Percentiles rank a stretch among this genome's conserved stretches.
These are phyloP conservation scores for Chaetodon auriga DNA, from an alignment of 2,113 vertebrate genomes.

Conservation along the genomic window DNA sequence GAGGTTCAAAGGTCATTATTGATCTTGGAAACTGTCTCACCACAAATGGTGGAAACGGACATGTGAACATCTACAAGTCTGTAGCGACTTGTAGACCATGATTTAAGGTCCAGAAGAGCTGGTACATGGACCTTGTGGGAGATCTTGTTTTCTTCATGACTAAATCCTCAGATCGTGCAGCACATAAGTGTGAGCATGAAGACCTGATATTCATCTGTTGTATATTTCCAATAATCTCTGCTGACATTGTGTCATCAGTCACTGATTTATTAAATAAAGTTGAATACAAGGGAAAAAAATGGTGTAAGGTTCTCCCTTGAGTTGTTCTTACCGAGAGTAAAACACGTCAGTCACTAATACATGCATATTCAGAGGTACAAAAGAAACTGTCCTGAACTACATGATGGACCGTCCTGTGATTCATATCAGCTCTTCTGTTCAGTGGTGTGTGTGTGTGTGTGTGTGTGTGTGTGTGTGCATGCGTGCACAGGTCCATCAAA, in stretches of 20 bases:
- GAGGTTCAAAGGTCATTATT: no score
- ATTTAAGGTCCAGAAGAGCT: not conserved
- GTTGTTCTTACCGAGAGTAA: slow-evolving; percentile 2
- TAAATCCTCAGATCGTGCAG: not conserved
- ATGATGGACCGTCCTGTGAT: not conserved
- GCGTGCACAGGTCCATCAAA: not conserved
- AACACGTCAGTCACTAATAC: slow-evolving; percentile 14
- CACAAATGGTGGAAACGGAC: no score
- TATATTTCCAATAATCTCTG: not conserved
- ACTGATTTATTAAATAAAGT: slow-evolving; percentile 57
- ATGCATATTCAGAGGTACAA: slow-evolving; percentile 36
- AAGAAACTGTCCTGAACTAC: not conserved
- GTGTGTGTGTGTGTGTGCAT: not conserved
- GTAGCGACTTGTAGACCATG: not conserved
- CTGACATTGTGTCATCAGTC: not conserved
- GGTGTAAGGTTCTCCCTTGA: slow-evolving; percentile 15
- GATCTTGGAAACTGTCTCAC: no score
- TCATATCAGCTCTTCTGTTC: not conserved
- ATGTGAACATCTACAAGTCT: no score
- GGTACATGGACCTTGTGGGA: not conserved
- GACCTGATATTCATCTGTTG: not conserved
- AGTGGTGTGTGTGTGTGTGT: not conserved
- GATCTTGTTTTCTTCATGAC: not conserved
- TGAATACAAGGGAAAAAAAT: slow-evolving; percentile 26
- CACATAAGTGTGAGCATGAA: not conserved